These are phyloP conservation scores for Cydia splendana DNA, from an alignment of 1,140 invertebrate species.

Conservation along the genomic window DNA sequence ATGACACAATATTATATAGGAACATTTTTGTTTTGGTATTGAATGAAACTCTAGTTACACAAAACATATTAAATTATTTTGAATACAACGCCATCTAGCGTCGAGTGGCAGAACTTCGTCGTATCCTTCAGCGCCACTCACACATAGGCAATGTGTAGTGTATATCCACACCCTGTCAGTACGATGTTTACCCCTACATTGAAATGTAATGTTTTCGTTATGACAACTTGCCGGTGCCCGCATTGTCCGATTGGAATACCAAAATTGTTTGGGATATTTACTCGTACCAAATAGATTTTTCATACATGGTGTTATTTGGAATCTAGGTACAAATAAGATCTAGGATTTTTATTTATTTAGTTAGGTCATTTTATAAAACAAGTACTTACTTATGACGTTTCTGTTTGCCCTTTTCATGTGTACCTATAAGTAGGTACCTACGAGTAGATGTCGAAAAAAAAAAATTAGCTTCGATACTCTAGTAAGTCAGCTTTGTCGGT, in stretches of 20 bases:
- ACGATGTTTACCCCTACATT: constrained; percentile 9
- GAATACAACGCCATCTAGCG: constrained; percentile 62
- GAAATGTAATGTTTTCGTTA: constrained; percentile 24
- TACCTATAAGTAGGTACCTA: no score
- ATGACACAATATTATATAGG: not conserved
- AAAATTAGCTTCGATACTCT: no score
- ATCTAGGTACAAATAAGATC: no score
- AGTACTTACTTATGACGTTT: not conserved
- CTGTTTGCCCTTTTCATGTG: not conserved
- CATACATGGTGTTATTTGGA: no score
- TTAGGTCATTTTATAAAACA: no score
- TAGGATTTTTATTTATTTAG: no score
- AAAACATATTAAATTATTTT: not conserved
- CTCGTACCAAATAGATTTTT: no score
- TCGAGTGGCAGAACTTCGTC: constrained; percentile 60
- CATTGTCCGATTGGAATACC: constrained; percentile 16
- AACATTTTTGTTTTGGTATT: not conserved
- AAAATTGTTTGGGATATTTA: not conserved
- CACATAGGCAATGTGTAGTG: constrained; percentile 4
- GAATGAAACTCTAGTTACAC: not conserved
- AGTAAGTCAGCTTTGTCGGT: no score
- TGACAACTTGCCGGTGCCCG: constrained; percentile 22
- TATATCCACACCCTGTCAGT: not conserved
- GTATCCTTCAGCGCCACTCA: constrained; percentile 33
- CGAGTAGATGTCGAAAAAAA: no score